Evolutionary conservation across 2,797 vertebrate genomes (phyloP).

Genomic region (Micromesistius poutassou): DNA sequence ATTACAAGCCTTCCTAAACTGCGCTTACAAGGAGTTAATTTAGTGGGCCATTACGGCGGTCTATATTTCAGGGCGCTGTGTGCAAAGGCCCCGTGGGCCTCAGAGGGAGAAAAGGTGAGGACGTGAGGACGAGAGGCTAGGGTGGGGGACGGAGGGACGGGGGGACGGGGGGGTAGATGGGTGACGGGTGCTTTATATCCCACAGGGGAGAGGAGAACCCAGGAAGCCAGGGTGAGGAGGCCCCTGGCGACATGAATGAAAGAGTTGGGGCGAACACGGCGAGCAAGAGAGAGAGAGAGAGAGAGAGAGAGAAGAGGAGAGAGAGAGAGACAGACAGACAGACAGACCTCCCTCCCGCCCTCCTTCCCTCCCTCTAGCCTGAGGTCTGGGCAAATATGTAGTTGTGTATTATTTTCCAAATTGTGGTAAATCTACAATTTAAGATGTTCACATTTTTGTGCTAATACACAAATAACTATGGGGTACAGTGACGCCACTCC

Average conservation of each 20-base stretch:
- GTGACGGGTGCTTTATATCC: slow-evolving; percentile 69
- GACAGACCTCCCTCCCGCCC: too few relatives aligned
- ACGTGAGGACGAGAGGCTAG: slow-evolving; percentile 54
- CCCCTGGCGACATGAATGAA: slow-evolving; percentile 41
- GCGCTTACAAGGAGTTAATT: slow-evolving; percentile 96
- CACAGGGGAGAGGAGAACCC: slow-evolving; percentile 51
- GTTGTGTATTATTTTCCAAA: too few relatives aligned
- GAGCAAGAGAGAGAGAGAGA: slow-evolving; percentile 14
- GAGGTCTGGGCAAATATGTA: too few relatives aligned
- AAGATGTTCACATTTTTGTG: too few relatives aligned
- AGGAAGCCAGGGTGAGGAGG: slow-evolving; percentile 41
- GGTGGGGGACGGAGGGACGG: too few relatives aligned
- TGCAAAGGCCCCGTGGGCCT: slow-evolving; percentile 53
- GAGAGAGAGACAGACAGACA: too few relatives aligned
- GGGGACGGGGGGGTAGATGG: slow-evolving; percentile 41
- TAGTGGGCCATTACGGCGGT: slow-evolving; percentile 79
- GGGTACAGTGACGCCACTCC: too few relatives aligned
- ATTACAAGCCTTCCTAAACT: slow-evolving; percentile 89
- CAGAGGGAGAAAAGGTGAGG: slow-evolving; percentile 37
- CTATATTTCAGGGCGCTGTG: slow-evolving; percentile 73
- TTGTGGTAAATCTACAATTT: too few relatives aligned
- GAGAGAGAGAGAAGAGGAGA: not conserved
- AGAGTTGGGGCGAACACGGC: slow-evolving; percentile 51
- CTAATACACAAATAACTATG: too few relatives aligned
- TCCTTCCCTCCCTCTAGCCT: too few relatives aligned